Percentiles rank a stretch among this genome's conserved stretches.
Conservation (phyloP, 1,140 invertebrate genomes). For the Pseudachorutes palmiensis region DNA sequence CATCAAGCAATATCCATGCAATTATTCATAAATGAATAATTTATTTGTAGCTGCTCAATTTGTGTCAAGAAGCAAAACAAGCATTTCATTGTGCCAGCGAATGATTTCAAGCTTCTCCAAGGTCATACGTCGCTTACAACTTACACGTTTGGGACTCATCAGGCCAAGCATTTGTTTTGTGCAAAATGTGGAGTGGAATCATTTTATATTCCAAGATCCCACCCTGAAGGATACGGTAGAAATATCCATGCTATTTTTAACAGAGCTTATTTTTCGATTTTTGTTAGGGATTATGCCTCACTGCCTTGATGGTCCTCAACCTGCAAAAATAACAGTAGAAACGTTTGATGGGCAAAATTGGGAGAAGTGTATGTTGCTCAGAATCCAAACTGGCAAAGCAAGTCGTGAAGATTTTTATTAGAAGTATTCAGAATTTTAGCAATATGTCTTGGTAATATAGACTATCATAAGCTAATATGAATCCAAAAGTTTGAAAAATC, state of each 20-base stretch:
- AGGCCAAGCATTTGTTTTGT: conserved; percentile 51
- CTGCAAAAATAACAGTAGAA: conserved; percentile 41
- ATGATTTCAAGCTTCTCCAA: conserved; percentile 45
- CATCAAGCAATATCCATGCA: conserved; percentile 11
- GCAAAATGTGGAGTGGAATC: conserved; percentile 50
- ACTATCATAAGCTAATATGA: too few species aligned
- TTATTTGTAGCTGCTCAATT: conserved; percentile 46
- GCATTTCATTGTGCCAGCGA: conserved; percentile 47
- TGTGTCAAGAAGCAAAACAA: conserved; percentile 49
- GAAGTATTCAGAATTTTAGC: neutral
- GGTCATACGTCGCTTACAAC: conserved; percentile 46
- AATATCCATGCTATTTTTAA: conserved; percentile 13
- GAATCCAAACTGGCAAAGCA: conserved; percentile 13
- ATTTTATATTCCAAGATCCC: conserved; percentile 50
- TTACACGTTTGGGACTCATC: conserved; percentile 50
- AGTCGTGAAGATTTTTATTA: neutral
- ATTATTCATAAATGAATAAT: neutral
- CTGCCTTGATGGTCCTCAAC: conserved; percentile 46
- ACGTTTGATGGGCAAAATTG: conserved; percentile 48
- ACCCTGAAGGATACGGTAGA: conserved; percentile 48
- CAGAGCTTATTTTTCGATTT: neutral
- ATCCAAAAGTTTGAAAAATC: too few species aligned
- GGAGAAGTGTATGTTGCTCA: conserved; percentile 43
- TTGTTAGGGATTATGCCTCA: conserved; percentile 45
- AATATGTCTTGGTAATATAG: too few species aligned